Evolutionary conservation across 2,888 invertebrate genomes (phyloP), one percentile per base, ranked within the genome.

Genomic region (Sericinus montela): DNA sequence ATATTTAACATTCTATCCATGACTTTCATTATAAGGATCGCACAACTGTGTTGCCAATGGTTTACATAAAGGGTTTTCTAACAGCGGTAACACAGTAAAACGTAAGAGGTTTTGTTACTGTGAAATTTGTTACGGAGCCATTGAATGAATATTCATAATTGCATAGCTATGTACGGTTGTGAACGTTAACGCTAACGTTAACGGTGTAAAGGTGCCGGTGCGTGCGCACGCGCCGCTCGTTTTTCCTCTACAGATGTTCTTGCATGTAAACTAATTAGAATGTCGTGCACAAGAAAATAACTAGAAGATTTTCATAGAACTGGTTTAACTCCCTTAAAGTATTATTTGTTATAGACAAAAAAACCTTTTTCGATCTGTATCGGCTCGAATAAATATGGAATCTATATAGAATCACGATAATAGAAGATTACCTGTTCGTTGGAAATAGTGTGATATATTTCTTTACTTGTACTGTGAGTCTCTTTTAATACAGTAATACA

Each of bases 121-220:
- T 43, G 36, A 50, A 45, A 50, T 50, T 50, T 29, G 47, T 55
- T 55, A 55, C 49, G 49, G 43, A 51, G 51, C 49, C 14, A 44
- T 30, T 45, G 44, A 36, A 51, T 55, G 45, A 53, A 55, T 53
- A 55, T 55, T 53, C 53, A 55, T 55, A 51, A 53, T 45, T 45
- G 53, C 53, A 53, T 49, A 41, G 46, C 53, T 41, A 34, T 51
- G 46, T 51, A 46, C 48, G 51, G 42, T 30, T 15, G 19, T 41
- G 25, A 46, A 51, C 55, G 50, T 52, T 48, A 49, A 37, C 45
- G 54, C 53, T 55, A 50, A 50, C 45, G 54, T 55, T 55, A 50
- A 50, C 50, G 50, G 50, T 50, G 49, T 40, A 45, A n/a, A 28
- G 36, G 40, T 50, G 37, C 28, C 49, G 49, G 39, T 45, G 49